Base-by-base conservation (phyloP, 1,140 invertebrate genomes). In the Pseudomyrmex concolor region DNA sequence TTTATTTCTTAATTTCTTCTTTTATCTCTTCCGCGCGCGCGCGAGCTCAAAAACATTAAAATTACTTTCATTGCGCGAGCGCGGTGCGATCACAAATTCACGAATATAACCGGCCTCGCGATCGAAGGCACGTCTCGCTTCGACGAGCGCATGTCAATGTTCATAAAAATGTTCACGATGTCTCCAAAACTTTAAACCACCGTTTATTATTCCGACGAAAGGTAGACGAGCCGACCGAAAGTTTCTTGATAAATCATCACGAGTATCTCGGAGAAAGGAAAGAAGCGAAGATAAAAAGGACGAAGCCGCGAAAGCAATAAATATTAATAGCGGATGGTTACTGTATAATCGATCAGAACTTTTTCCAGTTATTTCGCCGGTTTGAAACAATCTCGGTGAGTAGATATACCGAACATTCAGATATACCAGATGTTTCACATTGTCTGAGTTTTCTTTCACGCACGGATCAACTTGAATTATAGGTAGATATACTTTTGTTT, bases 191-290 rank as follows among this genome's bases (percentile, higher is more conserved):
- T 91, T 90, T 86, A 86, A 91, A 91, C 84, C 85, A 84, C 63
- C 84, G 86, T 71, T 87, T 80, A 88, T 91, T 91, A 90, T 89
- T 89, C 84, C 72, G 54, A 89, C 83, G 80, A 81, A 48, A 66
- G 76, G 82, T 85, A 76, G 84, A 76, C 84, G 87, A 83, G 68
- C 80, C 84, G 66, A 62, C 45, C 25, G 62, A 85, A 92, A 92
- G 88, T 92, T 92, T 76, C 25, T 54, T 86, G 84, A 91, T 91
- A 91, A 91, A 91, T 92, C 89, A 91, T 91, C 83, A 57, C 48
- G 60, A 83, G 74, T 34, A 67, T 22, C 45, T 0, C 5, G 34
- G 5, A 34, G 34, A 34, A 59, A 77, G 72, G n/a, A 60, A 22
- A 1, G 45, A n/a, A 3, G 15, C 34, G 71, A 66, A 66, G 34